A percentile compares a stretch with the other conserved stretches of the same genome.
These are phyloP conservation scores for Chiridota heheva DNA, from an alignment of 35 echinoderm and acorn worm species.

Conservation along the genomic window DNA sequence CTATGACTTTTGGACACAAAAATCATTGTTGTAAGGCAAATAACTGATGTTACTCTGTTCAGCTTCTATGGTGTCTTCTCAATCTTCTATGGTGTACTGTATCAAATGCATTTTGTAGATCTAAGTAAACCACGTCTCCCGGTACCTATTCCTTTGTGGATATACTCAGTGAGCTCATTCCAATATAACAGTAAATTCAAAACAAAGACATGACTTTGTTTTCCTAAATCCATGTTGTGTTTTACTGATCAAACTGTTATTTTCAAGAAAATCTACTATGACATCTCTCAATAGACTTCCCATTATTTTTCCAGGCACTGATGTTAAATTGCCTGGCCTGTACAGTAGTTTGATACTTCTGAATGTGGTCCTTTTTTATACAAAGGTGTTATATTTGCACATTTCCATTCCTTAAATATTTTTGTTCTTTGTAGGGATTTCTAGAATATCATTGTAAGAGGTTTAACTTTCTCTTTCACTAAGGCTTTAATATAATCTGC, in stretches of 20 bases:
- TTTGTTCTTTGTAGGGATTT: neutral
- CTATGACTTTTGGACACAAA: too few relatives aligned
- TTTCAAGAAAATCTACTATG: neutral
- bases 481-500: neutral
- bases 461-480: neutral
- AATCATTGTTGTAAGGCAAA: too few relatives aligned
- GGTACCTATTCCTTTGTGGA: neutral
- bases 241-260: neutral
- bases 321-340: neutral
- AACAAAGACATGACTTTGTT: neutral
- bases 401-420: neutral
- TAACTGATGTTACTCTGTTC: too few relatives aligned
- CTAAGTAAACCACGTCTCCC: neutral
- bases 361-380: slow-evolving; percentile 26
- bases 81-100: neutral
- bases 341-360: slow-evolving; percentile 12
- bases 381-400: slow-evolving; percentile 28
- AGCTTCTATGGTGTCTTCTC: too few relatives aligned
- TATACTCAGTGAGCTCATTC: neutral
- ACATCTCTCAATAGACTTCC: slow-evolving; percentile 8
- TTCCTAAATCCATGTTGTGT: slow-evolving; percentile 7
- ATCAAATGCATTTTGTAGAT: slow-evolving; percentile 10
- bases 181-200: neutral
- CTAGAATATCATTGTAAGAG: neutral
- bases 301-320: slow-evolving; percentile 6